A percentile compares a stretch with the other conserved stretches of the same genome.
Conservation (phyloP, 2,113 vertebrate species). For the Poecile atricapillus region DNA sequence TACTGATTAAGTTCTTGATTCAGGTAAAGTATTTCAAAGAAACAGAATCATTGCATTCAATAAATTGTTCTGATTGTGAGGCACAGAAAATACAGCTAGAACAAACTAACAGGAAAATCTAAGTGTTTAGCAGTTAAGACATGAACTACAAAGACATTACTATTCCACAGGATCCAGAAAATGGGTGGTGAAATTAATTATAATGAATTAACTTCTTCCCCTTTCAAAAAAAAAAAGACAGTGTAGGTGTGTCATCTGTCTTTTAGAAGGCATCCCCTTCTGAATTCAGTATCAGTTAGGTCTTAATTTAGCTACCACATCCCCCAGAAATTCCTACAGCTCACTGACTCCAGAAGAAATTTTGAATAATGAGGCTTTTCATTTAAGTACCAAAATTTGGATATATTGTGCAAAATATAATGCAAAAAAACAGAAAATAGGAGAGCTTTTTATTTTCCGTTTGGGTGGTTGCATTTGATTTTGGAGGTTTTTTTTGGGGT, state of each 20-base stretch:
- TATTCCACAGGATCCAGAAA: background rate
- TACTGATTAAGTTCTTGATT: background rate
- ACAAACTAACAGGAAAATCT: background rate
- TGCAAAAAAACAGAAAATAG: background rate
- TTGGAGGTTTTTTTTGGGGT: background rate
- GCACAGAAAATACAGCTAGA: background rate
- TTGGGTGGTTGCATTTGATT: too few species aligned
- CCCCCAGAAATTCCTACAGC: background rate
- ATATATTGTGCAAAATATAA: background rate
- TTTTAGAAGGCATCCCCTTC: background rate
- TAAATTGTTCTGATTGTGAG: background rate
- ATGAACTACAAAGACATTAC: background rate
- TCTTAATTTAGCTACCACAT: background rate
- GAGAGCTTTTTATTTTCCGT: background rate
- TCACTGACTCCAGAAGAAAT: background rate
- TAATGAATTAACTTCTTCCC: background rate
- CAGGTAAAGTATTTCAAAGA: background rate
- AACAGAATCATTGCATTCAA: background rate
- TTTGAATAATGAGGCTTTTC: background rate
- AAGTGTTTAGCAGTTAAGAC: background rate
- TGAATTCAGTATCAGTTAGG: background rate
- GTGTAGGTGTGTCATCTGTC: background rate
- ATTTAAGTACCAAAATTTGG: background rate
- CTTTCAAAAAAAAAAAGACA: background rate
- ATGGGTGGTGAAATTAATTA: background rate